Evolutionary conservation across 2,888 invertebrate species (phyloP).

Genomic region (Nephrotoma guestfalica): DNA sequence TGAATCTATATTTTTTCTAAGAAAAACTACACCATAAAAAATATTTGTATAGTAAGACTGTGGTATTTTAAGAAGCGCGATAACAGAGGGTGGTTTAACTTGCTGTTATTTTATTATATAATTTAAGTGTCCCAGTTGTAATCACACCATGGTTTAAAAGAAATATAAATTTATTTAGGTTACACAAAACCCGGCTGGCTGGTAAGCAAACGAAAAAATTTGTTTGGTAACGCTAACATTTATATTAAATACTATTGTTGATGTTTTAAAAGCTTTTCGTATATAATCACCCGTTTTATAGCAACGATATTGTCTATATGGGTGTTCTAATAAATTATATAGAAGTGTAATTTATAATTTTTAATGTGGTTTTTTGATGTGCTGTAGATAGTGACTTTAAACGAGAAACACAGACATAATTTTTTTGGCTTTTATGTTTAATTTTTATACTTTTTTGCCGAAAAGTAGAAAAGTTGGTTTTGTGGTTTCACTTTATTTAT

Average conservation of each 20-base stretch:
- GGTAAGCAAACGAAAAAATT: not conserved
- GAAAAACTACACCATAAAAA: not conserved
- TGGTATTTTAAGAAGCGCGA: not conserved
- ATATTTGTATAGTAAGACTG: not conserved
- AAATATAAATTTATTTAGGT: not conserved
- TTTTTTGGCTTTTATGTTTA: not conserved
- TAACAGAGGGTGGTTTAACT: not conserved
- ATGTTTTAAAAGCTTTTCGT: not conserved
- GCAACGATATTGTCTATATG: not conserved
- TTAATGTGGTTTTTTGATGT: not conserved
- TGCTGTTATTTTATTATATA: not conserved
- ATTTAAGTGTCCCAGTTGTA: not conserved
- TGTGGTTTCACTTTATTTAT: not conserved
- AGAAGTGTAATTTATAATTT: not conserved
- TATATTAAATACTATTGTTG: not conserved
- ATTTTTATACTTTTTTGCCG: not conserved
- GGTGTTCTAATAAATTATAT: not conserved
- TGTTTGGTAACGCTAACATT: not conserved
- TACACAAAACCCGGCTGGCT: not conserved
- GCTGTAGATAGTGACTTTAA: not conserved
- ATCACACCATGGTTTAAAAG: not conserved
- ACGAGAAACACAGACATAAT: not conserved
- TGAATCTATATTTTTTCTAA: not conserved
- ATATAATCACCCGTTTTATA: not conserved
- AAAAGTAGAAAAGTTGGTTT: not conserved